Evolutionary conservation across 2,797 vertebrate species (phyloP), one percentile per base, ranked within the genome.

Genomic region (Phataginus tricuspis): DNA sequence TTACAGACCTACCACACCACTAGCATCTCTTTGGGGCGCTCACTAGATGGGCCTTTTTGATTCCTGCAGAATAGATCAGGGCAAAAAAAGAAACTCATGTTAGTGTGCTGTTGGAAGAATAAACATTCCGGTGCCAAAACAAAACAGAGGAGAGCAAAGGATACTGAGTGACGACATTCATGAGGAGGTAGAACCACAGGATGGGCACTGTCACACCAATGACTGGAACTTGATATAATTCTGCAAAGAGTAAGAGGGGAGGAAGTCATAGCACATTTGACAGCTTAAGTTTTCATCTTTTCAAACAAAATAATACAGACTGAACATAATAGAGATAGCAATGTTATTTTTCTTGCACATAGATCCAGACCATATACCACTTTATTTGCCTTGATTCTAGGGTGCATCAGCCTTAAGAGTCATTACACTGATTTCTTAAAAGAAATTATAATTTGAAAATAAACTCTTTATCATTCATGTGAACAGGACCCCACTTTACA

Each of bases 91-190:
- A 59, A 68, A 74, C 19, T 34, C 68, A 12, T 0, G 23, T 49
- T n/a, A 27, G 37, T 1, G 19, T 4, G 16, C 14, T 0, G 0
- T 34, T 13, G 79, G 39, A 86, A 86, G 34, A 63, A 63, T 15
- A 19, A 59, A 69, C 14, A 31, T 49, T 39, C 5, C 34, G 49
- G 3, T 2, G 27, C 23, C 57, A 61, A 71, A 59, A 19, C 8
- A 69, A 15, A 39, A 72, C 31, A 29, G 25, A 15, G 31, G 29
- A 49, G 1, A 2, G 23, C 15, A 83, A 97, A 99, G 99, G 99
- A 99, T 99, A 99, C 99, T 99, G 99, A 79, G 99, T 99, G 98
- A 99, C 86, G 77, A 99, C 97, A 0, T 99, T 99, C 98, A 99
- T 98, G 93, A 99, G 96, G 94, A 99, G 99, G 98, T 99, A 99